Evolutionary conservation across 2,797 vertebrate genomes (phyloP).

Genomic region (Natrix natrix): DNA sequence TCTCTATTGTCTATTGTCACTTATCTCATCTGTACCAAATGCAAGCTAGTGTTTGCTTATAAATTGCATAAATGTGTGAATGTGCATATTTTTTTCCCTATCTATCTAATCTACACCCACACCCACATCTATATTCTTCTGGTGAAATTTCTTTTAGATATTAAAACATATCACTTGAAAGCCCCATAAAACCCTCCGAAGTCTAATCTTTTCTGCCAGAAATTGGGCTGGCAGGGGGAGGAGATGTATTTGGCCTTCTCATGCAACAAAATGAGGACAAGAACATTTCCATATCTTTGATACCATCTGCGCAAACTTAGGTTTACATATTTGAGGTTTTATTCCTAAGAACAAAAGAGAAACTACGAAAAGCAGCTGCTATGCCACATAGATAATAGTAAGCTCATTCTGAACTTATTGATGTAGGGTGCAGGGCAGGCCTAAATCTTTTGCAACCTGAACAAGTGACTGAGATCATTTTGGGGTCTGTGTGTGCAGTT

Average conservation of each 20-base stretch:
- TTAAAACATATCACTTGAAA: neutral
- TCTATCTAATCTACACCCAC: neutral
- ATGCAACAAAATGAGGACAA: slow-evolving; percentile 8
- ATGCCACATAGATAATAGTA: neutral
- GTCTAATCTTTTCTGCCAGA: neutral
- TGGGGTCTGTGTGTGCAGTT: neutral
- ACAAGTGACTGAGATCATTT: neutral
- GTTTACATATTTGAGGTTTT: slow-evolving; percentile 32
- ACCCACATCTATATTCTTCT: neutral
- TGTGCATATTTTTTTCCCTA: neutral
- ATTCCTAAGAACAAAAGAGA: slow-evolving; percentile 25
- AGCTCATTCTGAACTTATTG: neutral
- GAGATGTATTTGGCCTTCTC: neutral
- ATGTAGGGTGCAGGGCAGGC: neutral
- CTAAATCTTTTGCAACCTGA: slow-evolving; percentile 3
- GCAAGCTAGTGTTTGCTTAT: neutral
- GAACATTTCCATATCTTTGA: slow-evolving; percentile 11
- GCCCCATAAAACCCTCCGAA: neutral
- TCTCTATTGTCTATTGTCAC: neutral
- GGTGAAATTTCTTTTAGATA: neutral
- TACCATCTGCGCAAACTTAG: slow-evolving; percentile 7
- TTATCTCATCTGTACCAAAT: neutral
- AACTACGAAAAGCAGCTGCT: slow-evolving; percentile 19
- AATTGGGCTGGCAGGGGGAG: neutral
- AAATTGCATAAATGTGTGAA: neutral